Evolutionary conservation across 2,797 vertebrate genomes (phyloP), one percentile per base, ranked within the genome.

Genomic region (Bovichtus diacanthus): DNA sequence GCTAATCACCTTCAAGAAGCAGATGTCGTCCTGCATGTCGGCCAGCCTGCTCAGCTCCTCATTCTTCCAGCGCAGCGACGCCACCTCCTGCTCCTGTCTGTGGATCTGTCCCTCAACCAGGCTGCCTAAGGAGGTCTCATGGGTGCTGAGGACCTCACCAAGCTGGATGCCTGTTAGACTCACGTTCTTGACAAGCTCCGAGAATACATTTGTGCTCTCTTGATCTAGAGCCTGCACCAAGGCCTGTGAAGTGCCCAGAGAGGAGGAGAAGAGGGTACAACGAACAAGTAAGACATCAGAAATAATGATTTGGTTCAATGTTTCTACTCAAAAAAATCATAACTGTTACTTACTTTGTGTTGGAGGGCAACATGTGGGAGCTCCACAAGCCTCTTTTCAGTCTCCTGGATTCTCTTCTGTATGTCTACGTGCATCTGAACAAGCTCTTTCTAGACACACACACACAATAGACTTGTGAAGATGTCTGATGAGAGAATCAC

Each of bases 1-100:
- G 31, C 10, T 7, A 0, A 2, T 43, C 88, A 95, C 95, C 88
- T 94, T 93, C 59, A 95, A 63, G 63, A 96, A 95, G 66, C 82
- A 82, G 75, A 91, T 21, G 47, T 91, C 27, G 49, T 96, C 94
- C 70, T 94, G 84, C 62, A 90, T 92, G 55, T 72, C 54, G 0
- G 85, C 79, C 65, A 95, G 83, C 39, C 77, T 65, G 70, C 41
- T 81, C 73, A 96, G 81, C 81, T 95, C 94, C 6, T 91, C 89
- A 12, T 81, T 81, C 71, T 68, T 94, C 83, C 89, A 89, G 64
- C 27, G 67, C 16, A 96, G 91, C 66, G 86, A 87, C 9, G 68
- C 80, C 64, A 92, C 76, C 74, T 95, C 90, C 80, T 95, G 93
- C 83, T 95, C 87, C 65, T 96, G 83, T 15, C 51, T 70, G 29